Percentiles rank a stretch among this genome's conserved stretches.
phyloP scores from a whole-genome alignment of 2,113 vertebrate species.

The Arvicanthis niloticus region DNA sequence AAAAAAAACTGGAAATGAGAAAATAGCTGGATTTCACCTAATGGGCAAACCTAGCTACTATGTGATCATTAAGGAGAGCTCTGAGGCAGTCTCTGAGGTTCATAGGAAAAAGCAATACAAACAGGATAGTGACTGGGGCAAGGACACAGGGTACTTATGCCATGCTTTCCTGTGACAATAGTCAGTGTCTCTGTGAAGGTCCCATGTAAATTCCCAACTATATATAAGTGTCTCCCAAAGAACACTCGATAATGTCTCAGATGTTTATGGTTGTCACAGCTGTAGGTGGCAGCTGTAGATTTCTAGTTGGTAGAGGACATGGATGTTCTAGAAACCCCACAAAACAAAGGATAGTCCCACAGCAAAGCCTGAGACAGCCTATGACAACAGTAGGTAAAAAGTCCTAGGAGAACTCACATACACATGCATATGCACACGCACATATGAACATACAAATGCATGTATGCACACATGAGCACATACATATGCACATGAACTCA shows the following conservation, averaged over 20 bases:
- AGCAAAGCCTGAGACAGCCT: background rate
- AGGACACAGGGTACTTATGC: rapidly evolving
- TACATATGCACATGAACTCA: background rate
- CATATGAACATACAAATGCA: background rate
- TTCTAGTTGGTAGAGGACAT: background rate
- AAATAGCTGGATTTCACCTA: background rate
- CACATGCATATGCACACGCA: background rate
- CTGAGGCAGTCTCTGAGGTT: background rate
- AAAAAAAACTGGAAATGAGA: background rate
- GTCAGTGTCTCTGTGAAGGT: background rate
- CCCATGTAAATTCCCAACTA: background rate
- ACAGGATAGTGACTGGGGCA: rapidly evolving
- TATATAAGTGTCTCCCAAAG: background rate
- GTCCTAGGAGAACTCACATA: background rate
- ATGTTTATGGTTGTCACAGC: background rate
- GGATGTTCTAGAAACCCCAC: background rate
- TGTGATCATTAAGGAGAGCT: background rate
- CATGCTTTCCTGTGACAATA: rapidly evolving
- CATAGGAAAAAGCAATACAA: background rate
- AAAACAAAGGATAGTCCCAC: background rate
- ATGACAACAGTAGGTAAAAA: background rate
- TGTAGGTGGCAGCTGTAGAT: background rate
- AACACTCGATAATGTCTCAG: background rate
- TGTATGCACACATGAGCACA: background rate
- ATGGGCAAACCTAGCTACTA: background rate